Evolutionary conservation across 1,140 invertebrate genomes (phyloP), one percentile per base, ranked within the genome.

Genomic region (Procambarus virginalis): DNA sequence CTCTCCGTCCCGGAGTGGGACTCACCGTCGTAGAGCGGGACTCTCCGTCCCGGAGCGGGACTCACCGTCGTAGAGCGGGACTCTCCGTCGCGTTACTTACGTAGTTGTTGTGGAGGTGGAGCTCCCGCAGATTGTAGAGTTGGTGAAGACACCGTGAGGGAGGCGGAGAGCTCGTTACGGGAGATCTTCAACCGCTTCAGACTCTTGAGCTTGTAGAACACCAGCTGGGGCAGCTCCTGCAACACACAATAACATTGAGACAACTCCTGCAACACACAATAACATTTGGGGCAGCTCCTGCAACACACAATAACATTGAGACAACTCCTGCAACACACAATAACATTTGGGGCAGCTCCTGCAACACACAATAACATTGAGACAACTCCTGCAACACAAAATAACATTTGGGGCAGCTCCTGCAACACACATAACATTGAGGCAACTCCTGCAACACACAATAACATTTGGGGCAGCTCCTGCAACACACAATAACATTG

Each of bases 131-230:
- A 46, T 94, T 94, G 0, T 92, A 91, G 3, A 95, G 81, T 93
- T 94, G 90, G 95, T 94, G 92, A 96, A 96, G 22, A 95, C 93
- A 2, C 94, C 95, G 12, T 94, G 94, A 6, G 95, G 94, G 48
- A 96, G 94, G 80, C 94, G 94, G 94, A 93, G 92, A 97, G 95
- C 92, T 94, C 95, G 86, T 96, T 96, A 4, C 94, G 94, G 0
- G 95, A 95, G n/a, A 96, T 93, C 93, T 96, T 95, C 75, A 96
- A 93, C 92, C 95, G 95, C 84, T 94, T 94, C 1, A 96, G 92
- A 51, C 94, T 93, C 75, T 81, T 76, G 14, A 91, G 84, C 2
- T 60, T 82, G 22, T 70, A 64, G 34, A 91, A 87, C 55, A 51
- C 78, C 55, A 81, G 45, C 49, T 73, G 78, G 8, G 86, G 86